Base-by-base conservation (phyloP, 2,888 invertebrate genomes). In the Amblyjoppa fuscipennis region DNA sequence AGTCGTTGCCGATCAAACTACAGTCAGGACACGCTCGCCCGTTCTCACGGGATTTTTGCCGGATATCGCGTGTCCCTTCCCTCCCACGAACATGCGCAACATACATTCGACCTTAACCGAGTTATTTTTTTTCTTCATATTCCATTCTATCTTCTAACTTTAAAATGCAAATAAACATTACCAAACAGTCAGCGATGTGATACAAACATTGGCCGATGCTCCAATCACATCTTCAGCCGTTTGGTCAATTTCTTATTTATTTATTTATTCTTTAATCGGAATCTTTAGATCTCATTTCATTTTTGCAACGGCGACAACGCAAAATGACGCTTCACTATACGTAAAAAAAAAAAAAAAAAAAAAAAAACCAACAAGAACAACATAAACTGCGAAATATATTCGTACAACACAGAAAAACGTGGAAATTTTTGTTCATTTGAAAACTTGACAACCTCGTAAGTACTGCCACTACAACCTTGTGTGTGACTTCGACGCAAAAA, bases 91-190 rank as follows among this genome's bases (percentile, higher is more conserved):
- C 38, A 64, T 31, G 38, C 45, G 34, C 76, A 51, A 66, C 66
- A 51, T 7, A 53, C 25, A 76, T 75, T 75, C 64, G 61, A 66
- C 34, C 34, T 51, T 25, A 31, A 76, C 53, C 66, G 25, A 76
- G 28, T 41, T 13, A 34, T 61, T 61, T 34, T 61, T 34, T 61
- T 11, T 61, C 13, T 34, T 5, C 31, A 56, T 9, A 56, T 38
- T 45, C 1, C 13, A 3, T 45, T 13, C 45, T 45, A 28, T 61
- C 6, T 34, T 66, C 49, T 66, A 66, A 76, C 66, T 53, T 66
- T 76, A 38, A 66, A 76, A 76, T 76, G 64, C 76, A 53, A 76
- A 76, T 76, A 76, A 76, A 31, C 61, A 76, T 76, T 66, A 76
- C 51, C 64, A 66, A 76, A 76, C 76, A 76, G 51, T 76, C 76